Conservation (phyloP, 2,797 vertebrate genomes). For the Liparis tanakae region DNA sequence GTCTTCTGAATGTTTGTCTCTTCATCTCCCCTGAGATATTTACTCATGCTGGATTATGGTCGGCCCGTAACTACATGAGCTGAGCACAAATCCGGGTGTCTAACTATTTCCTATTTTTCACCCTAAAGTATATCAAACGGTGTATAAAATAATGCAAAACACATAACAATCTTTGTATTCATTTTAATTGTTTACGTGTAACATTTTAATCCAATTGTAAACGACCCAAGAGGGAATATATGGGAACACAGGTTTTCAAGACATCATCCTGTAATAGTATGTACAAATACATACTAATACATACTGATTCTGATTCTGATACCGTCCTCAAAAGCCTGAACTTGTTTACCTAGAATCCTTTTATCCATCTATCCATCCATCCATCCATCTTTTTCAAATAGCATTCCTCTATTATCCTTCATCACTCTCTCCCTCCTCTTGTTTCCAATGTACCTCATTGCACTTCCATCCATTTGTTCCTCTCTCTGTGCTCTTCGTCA, state of each 20-base stretch:
- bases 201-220: not conserved
- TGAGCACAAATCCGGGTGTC: constrained; percentile 16
- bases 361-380: constrained; percentile 24
- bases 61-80: not conserved
- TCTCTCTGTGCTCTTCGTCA: constrained; percentile 44
- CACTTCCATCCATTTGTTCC: constrained; percentile 46
- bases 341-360: constrained; percentile 57
- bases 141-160: not conserved
- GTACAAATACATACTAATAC: constrained; percentile 16
- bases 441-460: constrained; percentile 49
- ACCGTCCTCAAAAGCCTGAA: constrained; percentile 41
- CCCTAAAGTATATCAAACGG: not conserved
- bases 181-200: constrained; percentile 6
- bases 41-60: constrained; percentile 8
- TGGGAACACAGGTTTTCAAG: constrained; percentile 26
- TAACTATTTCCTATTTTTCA: not conserved
- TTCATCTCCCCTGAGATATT: constrained; percentile 20
- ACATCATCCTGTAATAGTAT: constrained; percentile 15
- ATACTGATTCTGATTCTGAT: no score
- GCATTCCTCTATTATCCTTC: constrained; percentile 24
- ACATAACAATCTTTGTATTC: not conserved
- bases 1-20: constrained; percentile 3
- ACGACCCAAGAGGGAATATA: constrained; percentile 16
- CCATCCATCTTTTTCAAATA: constrained; percentile 26
- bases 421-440: constrained; percentile 17